Evolutionary conservation across 2,888 invertebrate genomes (phyloP).

Genomic region (Azorinus chamasolen): DNA sequence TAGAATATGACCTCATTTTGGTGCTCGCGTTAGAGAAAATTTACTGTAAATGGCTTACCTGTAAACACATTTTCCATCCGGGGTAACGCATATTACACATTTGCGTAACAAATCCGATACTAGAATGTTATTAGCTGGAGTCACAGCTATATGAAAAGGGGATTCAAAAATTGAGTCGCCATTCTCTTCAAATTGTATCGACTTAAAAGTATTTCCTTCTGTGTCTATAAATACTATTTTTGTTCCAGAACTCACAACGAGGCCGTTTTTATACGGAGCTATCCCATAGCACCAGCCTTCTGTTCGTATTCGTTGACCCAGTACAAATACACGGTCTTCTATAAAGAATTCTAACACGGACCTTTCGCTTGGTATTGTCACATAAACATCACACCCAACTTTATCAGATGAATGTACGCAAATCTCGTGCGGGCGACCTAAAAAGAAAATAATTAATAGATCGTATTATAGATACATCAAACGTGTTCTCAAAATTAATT

Average conservation of each 20-base stretch:
- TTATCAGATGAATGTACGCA: slow-evolving; percentile 55
- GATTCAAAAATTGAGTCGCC: slow-evolving; percentile 57
- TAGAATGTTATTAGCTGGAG: slow-evolving; percentile 34
- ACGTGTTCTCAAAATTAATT: too few species aligned
- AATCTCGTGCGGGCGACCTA: slow-evolving; percentile 53
- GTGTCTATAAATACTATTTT: slow-evolving; percentile 55
- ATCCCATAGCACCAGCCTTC: slow-evolving; percentile 62
- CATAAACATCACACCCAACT: slow-evolving; percentile 51
- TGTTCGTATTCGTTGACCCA: slow-evolving; percentile 47
- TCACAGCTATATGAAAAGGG: slow-evolving; percentile 51
- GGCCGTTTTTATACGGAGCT: slow-evolving; percentile 57
- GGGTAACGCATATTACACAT: slow-evolving; percentile 34
- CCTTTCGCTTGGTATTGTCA: slow-evolving; percentile 55
- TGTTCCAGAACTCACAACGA: slow-evolving; percentile 57
- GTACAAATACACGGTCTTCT: slow-evolving; percentile 31
- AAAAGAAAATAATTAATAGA: neutral
- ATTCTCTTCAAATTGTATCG: slow-evolving; percentile 26
- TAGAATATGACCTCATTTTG: too few species aligned
- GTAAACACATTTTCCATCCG: slow-evolving; percentile 51
- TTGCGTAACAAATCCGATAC: slow-evolving; percentile 48
- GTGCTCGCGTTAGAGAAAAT: too few species aligned
- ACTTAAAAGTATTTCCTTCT: slow-evolving; percentile 44
- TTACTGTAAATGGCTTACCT: slow-evolving; percentile 21
- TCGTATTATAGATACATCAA: too few species aligned
- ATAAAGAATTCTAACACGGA: slow-evolving; percentile 45